These are phyloP conservation scores for Smittia aterrima DNA, from an alignment of 2,888 invertebrate species.

Conservation along the genomic window DNA sequence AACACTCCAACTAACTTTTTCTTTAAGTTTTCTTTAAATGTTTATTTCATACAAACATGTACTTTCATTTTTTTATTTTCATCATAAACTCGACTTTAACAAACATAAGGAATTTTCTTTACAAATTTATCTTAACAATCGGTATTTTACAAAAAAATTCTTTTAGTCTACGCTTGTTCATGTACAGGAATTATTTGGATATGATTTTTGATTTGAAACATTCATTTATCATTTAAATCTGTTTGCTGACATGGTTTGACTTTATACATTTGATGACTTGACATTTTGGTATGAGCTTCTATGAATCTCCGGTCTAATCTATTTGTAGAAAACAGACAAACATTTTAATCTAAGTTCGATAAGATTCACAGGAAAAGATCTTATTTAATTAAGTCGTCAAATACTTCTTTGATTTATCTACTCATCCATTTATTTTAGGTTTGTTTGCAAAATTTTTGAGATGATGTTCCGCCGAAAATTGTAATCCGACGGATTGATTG, in stretches of 20 bases:
- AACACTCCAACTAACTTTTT: not conserved
- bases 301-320: not conserved
- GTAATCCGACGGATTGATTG: no score
- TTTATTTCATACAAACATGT: constrained; percentile 38
- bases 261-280: not conserved
- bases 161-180: not conserved
- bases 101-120: constrained; percentile 31
- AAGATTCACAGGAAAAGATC: not conserved
- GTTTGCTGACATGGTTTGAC: no score
- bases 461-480: no score
- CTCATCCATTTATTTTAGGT: not conserved
- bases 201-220: constrained; percentile 9
- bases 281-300: constrained; percentile 13
- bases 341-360: not conserved
- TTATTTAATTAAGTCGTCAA: not conserved
- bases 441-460: no score
- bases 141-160: not conserved
- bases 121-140: not conserved
- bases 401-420: constrained; percentile 7
- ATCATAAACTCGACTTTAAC: constrained; percentile 26
- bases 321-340: constrained; percentile 17
- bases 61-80: not conserved
- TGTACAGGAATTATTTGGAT: constrained; percentile 5
- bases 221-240: not conserved
- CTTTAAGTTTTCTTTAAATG: constrained; percentile 25